phyloP scores from a whole-genome alignment of 2,113 vertebrate genomes.

The Ceratotherium simum region DNA sequence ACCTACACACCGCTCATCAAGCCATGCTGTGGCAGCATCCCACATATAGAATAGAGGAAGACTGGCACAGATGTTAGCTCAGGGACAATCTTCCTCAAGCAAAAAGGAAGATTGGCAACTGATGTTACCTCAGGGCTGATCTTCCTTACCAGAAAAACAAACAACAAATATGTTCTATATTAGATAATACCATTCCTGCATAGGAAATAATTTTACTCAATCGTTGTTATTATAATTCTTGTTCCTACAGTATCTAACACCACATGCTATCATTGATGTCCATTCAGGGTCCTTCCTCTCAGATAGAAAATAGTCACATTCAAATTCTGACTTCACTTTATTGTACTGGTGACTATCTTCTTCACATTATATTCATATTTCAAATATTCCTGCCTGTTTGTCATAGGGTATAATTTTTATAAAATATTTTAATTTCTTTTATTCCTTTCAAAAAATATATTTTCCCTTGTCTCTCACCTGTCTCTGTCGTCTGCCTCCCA shows the following conservation, averaged over 20 bases:
- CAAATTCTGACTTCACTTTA: background rate
- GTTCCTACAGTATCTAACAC: background rate
- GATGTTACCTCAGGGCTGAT: too few species aligned
- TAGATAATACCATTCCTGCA: background rate
- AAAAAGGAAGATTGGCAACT: too few species aligned
- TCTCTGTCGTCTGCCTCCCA: background rate
- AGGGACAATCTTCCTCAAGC: too few species aligned
- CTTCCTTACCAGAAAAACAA: too few species aligned
- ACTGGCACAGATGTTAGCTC: too few species aligned
- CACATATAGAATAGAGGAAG: too few species aligned
- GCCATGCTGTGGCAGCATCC: too few species aligned
- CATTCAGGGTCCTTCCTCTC: background rate
- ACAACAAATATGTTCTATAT: background rate
- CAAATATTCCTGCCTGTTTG: background rate
- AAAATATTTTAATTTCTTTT: slow-evolving; percentile 4
- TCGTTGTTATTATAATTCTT: background rate
- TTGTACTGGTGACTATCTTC: background rate
- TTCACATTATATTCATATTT: background rate
- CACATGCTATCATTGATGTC: background rate
- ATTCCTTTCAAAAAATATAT: background rate
- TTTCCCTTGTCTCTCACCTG: background rate
- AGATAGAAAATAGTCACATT: background rate
- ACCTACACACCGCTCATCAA: too few species aligned
- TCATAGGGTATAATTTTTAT: background rate
- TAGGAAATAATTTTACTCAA: background rate